These are phyloP conservation scores for Scopus umbretta DNA, from an alignment of 2,113 vertebrate species.

Conservation along the genomic window DNA sequence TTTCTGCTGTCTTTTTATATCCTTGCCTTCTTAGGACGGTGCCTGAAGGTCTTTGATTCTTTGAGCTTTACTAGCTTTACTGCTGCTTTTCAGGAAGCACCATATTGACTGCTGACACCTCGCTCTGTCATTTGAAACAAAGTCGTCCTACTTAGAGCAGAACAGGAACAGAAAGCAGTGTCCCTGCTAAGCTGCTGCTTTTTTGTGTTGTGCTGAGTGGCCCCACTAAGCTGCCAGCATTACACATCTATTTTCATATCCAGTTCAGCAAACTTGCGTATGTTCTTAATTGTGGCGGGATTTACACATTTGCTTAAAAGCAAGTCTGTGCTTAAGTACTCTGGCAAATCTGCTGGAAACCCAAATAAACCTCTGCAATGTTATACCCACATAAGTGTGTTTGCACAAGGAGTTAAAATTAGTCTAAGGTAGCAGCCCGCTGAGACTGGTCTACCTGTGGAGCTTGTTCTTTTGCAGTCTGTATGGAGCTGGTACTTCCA, in stretches of 20 bases:
- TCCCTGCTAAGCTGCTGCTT: neutral
- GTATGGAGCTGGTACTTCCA: neutral
- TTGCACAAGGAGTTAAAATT: neutral
- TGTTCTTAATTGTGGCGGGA: neutral
- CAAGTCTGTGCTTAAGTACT: neutral
- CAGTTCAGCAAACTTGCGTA: neutral
- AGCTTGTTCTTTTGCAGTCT: neutral
- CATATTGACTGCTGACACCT: neutral
- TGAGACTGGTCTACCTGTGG: neutral
- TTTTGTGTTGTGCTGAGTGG: neutral
- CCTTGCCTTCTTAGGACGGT: neutral
- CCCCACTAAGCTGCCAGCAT: neutral
- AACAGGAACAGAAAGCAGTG: neutral
- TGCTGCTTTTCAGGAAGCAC: neutral
- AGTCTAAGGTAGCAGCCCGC: neutral
- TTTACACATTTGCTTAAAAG: neutral
- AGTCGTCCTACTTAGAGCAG: neutral
- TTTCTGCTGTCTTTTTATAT: neutral
- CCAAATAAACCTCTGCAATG: accelerated
- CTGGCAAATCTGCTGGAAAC: neutral
- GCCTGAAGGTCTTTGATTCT: neutral
- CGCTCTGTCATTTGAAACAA: accelerated
- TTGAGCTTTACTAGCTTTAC: neutral
- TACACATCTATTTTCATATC: neutral
- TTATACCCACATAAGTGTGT: neutral